phyloP scores from a whole-genome alignment of 2,888 invertebrate genomes.

The Volucella inanis region DNA sequence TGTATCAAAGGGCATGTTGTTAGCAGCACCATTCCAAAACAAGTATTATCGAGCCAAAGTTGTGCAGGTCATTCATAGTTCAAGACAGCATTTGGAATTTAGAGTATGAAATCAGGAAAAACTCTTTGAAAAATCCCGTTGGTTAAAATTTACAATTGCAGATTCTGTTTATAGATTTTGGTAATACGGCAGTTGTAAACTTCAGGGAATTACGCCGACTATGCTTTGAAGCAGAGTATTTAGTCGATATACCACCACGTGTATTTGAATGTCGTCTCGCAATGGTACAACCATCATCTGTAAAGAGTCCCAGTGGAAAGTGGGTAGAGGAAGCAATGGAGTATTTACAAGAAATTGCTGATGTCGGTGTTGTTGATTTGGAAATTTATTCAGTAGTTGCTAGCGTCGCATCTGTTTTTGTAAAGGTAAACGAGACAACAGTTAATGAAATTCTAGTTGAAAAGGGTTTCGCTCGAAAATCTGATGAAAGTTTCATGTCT shows the following conservation, averaged over 20 bases:
- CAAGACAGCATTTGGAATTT: constrained; percentile 77
- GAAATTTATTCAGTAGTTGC: constrained; percentile 89
- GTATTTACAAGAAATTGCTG: constrained; percentile 83
- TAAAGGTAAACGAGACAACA: constrained; percentile 84
- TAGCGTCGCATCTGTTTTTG: constrained; percentile 87
- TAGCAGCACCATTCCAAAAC: constrained; percentile 85
- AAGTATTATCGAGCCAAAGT: constrained; percentile 86
- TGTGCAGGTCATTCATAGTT: constrained; percentile 79
- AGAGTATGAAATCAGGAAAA: constrained; percentile 54
- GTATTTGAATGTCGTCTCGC: constrained; percentile 89
- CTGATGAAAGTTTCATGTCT: constrained; percentile 91
- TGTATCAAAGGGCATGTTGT: constrained; percentile 84
- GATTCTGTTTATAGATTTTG: constrained; percentile 92
- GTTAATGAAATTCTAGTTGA: constrained; percentile 88
- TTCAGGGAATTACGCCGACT: constrained; percentile 83
- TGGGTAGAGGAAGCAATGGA: constrained; percentile 86
- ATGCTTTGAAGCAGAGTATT: constrained; percentile 75
- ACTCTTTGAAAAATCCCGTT: background rate
- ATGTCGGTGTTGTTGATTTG: constrained; percentile 81
- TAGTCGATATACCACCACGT: constrained; percentile 84
- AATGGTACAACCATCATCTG: constrained; percentile 87
- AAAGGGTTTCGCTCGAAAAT: constrained; percentile 86
- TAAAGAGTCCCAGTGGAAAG: constrained; percentile 85
- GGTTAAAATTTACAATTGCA: constrained; percentile 78
- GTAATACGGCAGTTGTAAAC: constrained; percentile 85